Conservation (phyloP, 2,113 vertebrate genomes). For the Cephalopterus ornatus region DNA sequence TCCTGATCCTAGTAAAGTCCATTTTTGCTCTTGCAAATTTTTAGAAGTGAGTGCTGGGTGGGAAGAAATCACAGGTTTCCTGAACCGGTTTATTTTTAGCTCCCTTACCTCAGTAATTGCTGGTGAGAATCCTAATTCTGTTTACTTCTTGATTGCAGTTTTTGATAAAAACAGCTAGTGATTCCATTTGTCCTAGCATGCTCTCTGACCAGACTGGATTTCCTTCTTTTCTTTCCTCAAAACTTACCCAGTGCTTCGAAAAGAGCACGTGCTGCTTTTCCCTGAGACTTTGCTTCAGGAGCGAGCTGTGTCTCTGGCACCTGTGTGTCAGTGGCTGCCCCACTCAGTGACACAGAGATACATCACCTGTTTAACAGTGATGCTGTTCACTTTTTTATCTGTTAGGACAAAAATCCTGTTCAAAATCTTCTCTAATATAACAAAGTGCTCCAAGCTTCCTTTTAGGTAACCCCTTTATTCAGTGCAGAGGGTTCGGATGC, state of each 20-base stretch:
- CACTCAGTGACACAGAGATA: background rate
- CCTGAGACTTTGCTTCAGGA: background rate
- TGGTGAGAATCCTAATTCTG: background rate
- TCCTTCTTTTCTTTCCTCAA: background rate
- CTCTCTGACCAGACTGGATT: background rate
- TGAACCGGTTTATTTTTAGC: background rate
- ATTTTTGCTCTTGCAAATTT: background rate
- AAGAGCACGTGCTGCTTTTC: fast-evolving
- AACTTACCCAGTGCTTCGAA: background rate
- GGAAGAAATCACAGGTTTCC: background rate
- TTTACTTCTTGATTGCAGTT: background rate
- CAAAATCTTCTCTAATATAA: fast-evolving
- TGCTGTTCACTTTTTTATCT: background rate
- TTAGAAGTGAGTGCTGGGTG: fast-evolving
- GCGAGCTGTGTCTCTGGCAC: background rate
- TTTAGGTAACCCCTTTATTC: background rate
- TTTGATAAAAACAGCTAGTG: background rate
- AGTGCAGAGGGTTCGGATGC: background rate
- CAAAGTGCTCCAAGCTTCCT: background rate
- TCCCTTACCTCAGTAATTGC: background rate
- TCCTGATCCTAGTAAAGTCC: background rate
- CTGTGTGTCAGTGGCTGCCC: background rate
- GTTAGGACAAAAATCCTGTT: background rate
- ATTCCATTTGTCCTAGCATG: background rate
- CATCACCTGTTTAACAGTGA: background rate